Evolutionary conservation across 2,888 invertebrate genomes (phyloP).

Genomic region (Pyrochroa serraticornis): DNA sequence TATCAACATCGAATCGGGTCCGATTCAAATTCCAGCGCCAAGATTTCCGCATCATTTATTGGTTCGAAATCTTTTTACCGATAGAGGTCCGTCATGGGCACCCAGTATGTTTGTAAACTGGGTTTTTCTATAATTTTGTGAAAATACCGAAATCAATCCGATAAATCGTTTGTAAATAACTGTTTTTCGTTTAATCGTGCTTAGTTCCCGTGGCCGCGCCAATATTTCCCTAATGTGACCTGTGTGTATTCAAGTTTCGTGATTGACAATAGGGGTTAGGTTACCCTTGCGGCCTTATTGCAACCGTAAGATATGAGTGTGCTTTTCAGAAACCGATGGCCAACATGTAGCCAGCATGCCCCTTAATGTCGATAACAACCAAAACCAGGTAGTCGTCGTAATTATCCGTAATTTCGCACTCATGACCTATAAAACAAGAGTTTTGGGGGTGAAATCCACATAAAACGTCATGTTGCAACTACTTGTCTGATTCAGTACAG

Average conservation of each 20-base stretch:
- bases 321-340: constrained; percentile 42
- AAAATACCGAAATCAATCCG: constrained; percentile 47
- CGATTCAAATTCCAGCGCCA: constrained; percentile 21
- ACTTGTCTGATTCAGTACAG: constrained; percentile 50
- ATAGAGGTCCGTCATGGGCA: constrained; percentile 58
- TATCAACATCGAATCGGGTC: too few relatives aligned
- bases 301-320: constrained; percentile 44
- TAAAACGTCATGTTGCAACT: constrained; percentile 38
- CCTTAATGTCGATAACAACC: constrained; percentile 37
- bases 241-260: constrained; percentile 36
- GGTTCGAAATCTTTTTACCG: constrained; percentile 47
- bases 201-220: constrained; percentile 23
- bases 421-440: constrained; percentile 43
- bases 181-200: constrained; percentile 30
- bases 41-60: constrained; percentile 35
- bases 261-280: constrained; percentile 57
- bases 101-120: constrained; percentile 63
- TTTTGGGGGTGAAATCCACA: constrained; percentile 38
- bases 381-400: constrained; percentile 41
- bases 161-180: constrained; percentile 34
- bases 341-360: constrained; percentile 46
- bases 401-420: constrained; percentile 26
- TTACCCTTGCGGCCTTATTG: constrained; percentile 58
- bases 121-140: constrained; percentile 58
- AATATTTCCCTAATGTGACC: constrained; percentile 33